Base-by-base conservation (phyloP, 2,113 vertebrate species). In the Dasyurus viverrinus region DNA sequence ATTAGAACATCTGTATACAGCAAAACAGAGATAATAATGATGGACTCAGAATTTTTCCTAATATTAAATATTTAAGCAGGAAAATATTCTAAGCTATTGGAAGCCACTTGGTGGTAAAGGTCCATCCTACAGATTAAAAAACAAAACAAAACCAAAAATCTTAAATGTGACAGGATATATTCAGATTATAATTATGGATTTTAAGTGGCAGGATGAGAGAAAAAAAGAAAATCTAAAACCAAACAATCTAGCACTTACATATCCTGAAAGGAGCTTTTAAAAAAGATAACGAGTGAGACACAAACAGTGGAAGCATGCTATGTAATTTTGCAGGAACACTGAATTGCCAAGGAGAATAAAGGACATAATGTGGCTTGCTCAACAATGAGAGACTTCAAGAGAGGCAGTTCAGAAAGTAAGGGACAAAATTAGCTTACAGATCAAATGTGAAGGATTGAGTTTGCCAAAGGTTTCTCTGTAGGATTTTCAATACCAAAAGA, bases 291-390 rank as follows among this genome's bases (percentile, higher is more conserved):
- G n/a, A 76, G 3, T 93, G 10, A 36, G 42, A 2, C 1, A 0
- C 46, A 36, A 92, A 93, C 84, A 93, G 50, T 93, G 46, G 52
- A 93, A 84, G n/a, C 46, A 90, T 95, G 23, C 91, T 60, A 94
- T 11, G 48, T 52, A 52, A 46, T 36, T 48, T 54, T 36, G 95
- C 48, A 8, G 12, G n/a, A 76, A 53, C 4, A 52, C 54, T 91
- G 76, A 27, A 26, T 55, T 93, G 53, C 26, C 54, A 76, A 89
- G 48, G 52, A 96, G 48, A 93, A 25, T 42, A 53, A 90, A 68
- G 46, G 11, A 0, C 1, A 60, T 89, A 30, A n/a, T 68, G 24
- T 90, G 48, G 23, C 8, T 89, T 57, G 42, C 93, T 94, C 46
- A 89, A 84, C 25, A 50, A 25, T 42, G 36, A 36, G 30, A 90